phyloP scores from a whole-genome alignment of 2,797 vertebrate genomes.

The Parauchenoglanis ngamensis region DNA sequence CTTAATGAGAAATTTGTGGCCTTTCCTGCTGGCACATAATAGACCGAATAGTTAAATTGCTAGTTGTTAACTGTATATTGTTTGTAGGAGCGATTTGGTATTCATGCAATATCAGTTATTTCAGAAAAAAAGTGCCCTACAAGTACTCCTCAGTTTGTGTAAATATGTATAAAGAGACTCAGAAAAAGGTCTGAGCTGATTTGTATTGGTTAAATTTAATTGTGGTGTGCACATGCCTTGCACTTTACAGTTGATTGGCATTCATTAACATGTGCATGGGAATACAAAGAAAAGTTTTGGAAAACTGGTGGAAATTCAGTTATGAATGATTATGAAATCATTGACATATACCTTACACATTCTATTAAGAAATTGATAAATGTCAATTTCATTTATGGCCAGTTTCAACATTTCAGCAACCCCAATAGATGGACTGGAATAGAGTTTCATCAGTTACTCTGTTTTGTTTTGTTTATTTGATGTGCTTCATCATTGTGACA shows the following conservation, averaged over 20 bases:
- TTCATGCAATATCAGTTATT: neutral
- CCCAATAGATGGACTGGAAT: neutral
- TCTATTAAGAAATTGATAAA: neutral
- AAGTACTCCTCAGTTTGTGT: neutral
- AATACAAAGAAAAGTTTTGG: neutral
- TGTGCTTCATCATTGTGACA: neutral
- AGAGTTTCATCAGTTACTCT: neutral
- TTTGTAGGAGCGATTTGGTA: too few species aligned
- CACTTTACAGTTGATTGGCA: neutral
- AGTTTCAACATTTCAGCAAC: neutral
- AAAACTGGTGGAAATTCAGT: neutral
- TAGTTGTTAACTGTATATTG: neutral
- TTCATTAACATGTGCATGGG: neutral
- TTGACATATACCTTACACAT: neutral
- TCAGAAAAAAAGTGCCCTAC: neutral
- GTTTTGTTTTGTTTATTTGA: neutral
- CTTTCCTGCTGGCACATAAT: neutral
- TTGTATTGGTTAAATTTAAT: neutral
- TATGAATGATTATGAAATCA: too few species aligned
- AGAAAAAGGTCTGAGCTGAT: neutral
- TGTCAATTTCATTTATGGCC: neutral
- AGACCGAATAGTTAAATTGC: neutral
- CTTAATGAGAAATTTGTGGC: constrained; percentile 9
- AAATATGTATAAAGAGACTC: neutral
- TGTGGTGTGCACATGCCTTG: neutral